Conservation (phyloP, 2,888 invertebrate genomes). For the Stenoptilia bipunctidactyla region DNA sequence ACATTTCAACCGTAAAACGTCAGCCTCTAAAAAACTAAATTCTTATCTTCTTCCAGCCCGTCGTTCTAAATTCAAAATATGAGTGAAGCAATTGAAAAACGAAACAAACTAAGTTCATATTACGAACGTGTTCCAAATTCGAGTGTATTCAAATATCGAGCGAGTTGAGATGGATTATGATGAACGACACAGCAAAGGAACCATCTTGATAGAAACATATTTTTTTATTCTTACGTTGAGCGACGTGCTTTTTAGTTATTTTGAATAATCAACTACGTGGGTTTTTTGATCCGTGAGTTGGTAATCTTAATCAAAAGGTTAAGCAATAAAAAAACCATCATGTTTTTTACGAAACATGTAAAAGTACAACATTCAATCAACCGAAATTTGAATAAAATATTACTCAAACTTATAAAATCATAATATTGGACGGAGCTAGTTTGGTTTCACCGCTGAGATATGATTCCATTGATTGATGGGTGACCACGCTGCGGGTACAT, state of each 20-base stretch:
- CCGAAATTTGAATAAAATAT: conserved; percentile 66
- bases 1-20: conserved; percentile 22
- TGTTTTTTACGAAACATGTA: conserved; percentile 23
- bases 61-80: conserved; percentile 66
- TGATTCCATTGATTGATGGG: conserved; percentile 71
- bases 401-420: conserved; percentile 62
- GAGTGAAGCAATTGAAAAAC: conserved; percentile 68
- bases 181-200: conserved; percentile 41
- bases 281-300: too few relatives aligned
- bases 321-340: neutral
- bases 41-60: conserved; percentile 42
- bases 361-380: conserved; percentile 58
- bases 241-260: conserved; percentile 12
- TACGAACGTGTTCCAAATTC: conserved; percentile 63
- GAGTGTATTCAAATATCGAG: conserved; percentile 67
- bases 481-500: conserved; percentile 53
- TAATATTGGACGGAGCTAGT: conserved; percentile 49
- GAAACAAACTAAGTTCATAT: conserved; percentile 62
- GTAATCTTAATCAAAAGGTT: too few relatives aligned
- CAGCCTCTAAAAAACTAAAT: conserved; percentile 21
- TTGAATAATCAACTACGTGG: conserved; percentile 13
- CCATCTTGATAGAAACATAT: conserved; percentile 40
- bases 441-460: conserved; percentile 54
- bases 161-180: conserved; percentile 55
- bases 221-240: conserved; percentile 20